phyloP scores from a whole-genome alignment of 2,797 vertebrate species.

The Bradypodion ventrale region DNA sequence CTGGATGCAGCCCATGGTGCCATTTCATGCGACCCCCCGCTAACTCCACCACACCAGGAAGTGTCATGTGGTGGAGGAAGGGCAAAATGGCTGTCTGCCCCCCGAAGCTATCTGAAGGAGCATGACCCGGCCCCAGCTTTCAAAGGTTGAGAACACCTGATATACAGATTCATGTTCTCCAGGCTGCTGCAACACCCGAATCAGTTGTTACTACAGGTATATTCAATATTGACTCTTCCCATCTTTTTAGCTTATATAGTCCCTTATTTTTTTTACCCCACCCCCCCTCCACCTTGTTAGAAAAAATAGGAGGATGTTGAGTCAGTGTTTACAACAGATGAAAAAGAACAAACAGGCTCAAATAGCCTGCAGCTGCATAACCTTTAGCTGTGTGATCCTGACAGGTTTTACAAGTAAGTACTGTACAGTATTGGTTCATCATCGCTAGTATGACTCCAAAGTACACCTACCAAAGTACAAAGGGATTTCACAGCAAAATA shows the following conservation, averaged over 20 bases:
- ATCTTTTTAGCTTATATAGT: slow-evolving; percentile 21
- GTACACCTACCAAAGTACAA: background rate
- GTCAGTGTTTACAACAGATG: slow-evolving; percentile 27
- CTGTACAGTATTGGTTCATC: slow-evolving; percentile 7
- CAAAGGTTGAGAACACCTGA: too few species aligned
- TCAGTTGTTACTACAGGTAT: background rate
- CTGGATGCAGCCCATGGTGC: too few species aligned
- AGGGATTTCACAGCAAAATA: slow-evolving; percentile 28
- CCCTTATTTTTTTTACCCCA: background rate
- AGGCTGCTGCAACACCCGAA: background rate
- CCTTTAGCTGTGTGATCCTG: slow-evolving; percentile 41
- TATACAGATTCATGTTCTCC: too few species aligned
- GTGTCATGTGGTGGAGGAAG: too few species aligned
- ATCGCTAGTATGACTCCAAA: slow-evolving; percentile 16
- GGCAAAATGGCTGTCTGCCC: too few species aligned
- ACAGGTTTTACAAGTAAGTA: background rate
- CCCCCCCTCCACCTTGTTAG: background rate
- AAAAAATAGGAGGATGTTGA: background rate
- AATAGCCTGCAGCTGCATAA: background rate
- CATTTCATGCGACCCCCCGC: too few species aligned
- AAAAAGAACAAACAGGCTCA: slow-evolving; percentile 36
- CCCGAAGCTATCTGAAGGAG: too few species aligned
- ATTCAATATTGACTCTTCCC: background rate
- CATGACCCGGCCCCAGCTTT: too few species aligned
- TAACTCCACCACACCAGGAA: too few species aligned